Evolutionary conservation across 1,140 invertebrate genomes (phyloP).

Genomic region (Samia ricini): DNA sequence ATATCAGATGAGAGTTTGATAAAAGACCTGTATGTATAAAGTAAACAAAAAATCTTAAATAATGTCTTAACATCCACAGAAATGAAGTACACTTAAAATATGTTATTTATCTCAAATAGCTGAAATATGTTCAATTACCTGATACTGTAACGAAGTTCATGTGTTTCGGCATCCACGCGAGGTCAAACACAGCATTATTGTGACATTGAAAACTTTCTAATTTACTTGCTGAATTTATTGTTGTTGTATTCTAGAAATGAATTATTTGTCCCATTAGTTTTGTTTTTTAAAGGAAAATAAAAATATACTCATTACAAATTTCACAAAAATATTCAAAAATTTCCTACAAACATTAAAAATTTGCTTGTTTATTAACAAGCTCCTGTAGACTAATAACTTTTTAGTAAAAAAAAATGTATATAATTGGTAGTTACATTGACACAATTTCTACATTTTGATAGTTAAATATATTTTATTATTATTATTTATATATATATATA

Average conservation of each 20-base stretch:
- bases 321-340: not conserved
- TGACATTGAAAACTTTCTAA: constrained; percentile 82
- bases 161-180: constrained; percentile 88
- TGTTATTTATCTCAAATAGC: not conserved
- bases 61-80: too few relatives aligned
- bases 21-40: too few relatives aligned
- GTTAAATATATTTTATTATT: too few relatives aligned
- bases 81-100: not conserved
- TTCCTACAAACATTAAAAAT: not conserved
- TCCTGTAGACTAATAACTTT: not conserved
- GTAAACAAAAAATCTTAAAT: too few relatives aligned
- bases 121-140: constrained; percentile 35
- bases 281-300: not conserved
- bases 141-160: constrained; percentile 89
- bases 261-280: not conserved
- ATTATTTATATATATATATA: too few relatives aligned
- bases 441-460: too few relatives aligned
- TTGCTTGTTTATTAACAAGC: not conserved
- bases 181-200: constrained; percentile 92
- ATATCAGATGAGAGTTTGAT: too few relatives aligned
- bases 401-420: too few relatives aligned
- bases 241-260: constrained; percentile 48
- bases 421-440: too few relatives aligned
- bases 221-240: constrained; percentile 41
- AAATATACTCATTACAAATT: not conserved